Conservation (phyloP, 2,113 vertebrate genomes). For the Eurystomus gularis region DNA sequence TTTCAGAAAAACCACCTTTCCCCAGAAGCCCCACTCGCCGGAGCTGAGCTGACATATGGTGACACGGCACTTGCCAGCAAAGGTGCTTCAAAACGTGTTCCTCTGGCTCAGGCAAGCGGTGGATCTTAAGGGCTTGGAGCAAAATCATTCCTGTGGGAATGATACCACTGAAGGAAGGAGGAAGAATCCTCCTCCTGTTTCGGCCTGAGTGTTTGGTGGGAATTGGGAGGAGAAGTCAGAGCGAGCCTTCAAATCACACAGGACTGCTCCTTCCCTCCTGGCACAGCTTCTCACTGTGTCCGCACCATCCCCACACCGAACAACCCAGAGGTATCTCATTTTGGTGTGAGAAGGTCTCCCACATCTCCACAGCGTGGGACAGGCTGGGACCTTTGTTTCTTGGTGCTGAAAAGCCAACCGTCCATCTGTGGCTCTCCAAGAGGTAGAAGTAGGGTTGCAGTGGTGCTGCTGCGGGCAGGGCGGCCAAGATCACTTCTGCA, state of each 20-base stretch:
- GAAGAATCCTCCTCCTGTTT: background rate
- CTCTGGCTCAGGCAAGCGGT: background rate
- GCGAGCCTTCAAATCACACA: fast-evolving
- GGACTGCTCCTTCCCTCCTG: background rate
- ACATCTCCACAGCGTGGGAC: fast-evolving
- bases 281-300: too few species aligned
- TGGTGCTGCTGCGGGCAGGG: background rate
- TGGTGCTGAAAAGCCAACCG: background rate
- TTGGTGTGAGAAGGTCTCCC: background rate
- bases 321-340: fast-evolving
- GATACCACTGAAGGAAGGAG: background rate
- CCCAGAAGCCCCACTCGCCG: background rate
- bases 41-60: slow-evolving; percentile 17
- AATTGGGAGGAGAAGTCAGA: background rate
- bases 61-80: background rate
- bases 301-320: background rate
- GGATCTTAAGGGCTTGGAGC: background rate
- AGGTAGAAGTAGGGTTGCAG: background rate
- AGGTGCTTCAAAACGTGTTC: background rate
- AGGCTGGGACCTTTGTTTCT: background rate
- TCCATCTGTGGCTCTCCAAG: fast-evolving
- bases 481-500: background rate
- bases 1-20: background rate
- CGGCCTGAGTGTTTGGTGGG: background rate
- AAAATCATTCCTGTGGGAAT: background rate